A percentile compares a stretch with the other conserved stretches of the same genome.
Conservation (phyloP, 2,888 invertebrate species). For the Drosophila mettleri region DNA sequence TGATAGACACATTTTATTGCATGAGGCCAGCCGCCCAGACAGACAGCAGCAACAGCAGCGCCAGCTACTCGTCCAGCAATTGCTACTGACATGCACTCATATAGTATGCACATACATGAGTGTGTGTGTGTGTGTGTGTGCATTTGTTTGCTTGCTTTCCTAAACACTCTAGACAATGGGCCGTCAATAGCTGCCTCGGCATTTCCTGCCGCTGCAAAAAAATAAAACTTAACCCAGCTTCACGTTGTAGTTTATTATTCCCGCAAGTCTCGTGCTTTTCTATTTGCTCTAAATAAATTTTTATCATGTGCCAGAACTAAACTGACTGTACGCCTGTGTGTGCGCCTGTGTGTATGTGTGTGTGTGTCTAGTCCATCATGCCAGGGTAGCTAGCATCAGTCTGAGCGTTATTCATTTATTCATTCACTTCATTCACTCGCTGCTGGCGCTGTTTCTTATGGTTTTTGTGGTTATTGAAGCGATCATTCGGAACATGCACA, state of each 20-base stretch:
- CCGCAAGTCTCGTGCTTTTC: constrained; percentile 77
- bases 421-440: constrained; percentile 42
- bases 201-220: constrained; percentile 52
- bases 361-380: constrained; percentile 62
- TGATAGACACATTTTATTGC: constrained; percentile 79
- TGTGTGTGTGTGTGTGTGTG: constrained; percentile 11
- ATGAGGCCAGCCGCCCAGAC: constrained; percentile 49
- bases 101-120: constrained; percentile 24
- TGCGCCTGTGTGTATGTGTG: constrained; percentile 9
- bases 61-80: constrained; percentile 34
- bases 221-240: constrained; percentile 40
- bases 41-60: constrained; percentile 25
- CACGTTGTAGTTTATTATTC: constrained; percentile 78
- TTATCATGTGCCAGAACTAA: constrained; percentile 75
- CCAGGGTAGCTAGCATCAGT: constrained; percentile 47
- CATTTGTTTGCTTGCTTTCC: constrained; percentile 4
- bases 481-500: constrained; percentile 82
- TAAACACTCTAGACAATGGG: constrained; percentile 68
- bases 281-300: constrained; percentile 81
- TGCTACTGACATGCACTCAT: constrained; percentile 55
- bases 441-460: constrained; percentile 71
- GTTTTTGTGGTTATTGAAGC: constrained; percentile 82
- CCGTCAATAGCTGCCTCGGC: constrained; percentile 72
- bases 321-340: neutral
- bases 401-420: constrained; percentile 68